Evolutionary conservation across 2,797 vertebrate genomes (phyloP).

Genomic region (Triplophysa yarkandensis): DNA sequence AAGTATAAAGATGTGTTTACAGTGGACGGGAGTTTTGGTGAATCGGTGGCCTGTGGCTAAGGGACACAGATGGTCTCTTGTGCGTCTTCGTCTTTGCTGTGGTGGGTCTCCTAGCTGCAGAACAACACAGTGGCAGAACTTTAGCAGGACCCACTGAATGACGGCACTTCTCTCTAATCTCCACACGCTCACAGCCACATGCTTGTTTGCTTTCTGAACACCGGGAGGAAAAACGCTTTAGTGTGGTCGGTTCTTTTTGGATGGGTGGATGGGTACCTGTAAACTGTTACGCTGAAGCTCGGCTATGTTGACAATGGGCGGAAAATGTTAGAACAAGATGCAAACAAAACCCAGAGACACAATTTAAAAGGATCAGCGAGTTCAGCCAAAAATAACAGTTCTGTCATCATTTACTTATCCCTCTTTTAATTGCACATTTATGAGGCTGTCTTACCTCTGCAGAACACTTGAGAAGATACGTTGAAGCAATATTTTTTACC

Average conservation of each 20-base stretch:
- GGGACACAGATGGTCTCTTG: constrained; percentile 51
- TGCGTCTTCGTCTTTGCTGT: constrained; percentile 47
- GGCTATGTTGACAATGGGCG: background rate
- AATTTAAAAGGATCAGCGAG: background rate
- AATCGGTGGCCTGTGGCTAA: constrained; percentile 36
- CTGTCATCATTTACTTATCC: too few species aligned
- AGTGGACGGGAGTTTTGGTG: constrained; percentile 34
- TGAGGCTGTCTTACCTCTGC: too few species aligned
- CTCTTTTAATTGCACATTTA: too few species aligned
- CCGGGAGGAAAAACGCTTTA: constrained; percentile 16
- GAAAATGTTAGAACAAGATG: background rate
- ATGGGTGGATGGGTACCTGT: constrained; percentile 48
- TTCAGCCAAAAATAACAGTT: too few species aligned
- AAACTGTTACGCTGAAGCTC: constrained; percentile 11
- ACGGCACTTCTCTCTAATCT: constrained; percentile 68
- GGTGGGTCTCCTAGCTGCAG: constrained; percentile 71
- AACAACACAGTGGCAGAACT: constrained; percentile 72
- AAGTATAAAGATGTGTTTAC: constrained; percentile 36
- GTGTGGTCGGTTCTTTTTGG: constrained; percentile 57
- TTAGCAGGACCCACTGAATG: constrained; percentile 70
- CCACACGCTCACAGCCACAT: constrained; percentile 68
- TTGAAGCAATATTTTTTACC: too few species aligned
- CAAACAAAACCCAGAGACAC: background rate
- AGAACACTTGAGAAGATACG: too few species aligned
- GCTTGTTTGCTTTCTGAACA: constrained; percentile 52